Conservation (phyloP, 2,113 vertebrate species). For the Oceanites oceanicus region DNA sequence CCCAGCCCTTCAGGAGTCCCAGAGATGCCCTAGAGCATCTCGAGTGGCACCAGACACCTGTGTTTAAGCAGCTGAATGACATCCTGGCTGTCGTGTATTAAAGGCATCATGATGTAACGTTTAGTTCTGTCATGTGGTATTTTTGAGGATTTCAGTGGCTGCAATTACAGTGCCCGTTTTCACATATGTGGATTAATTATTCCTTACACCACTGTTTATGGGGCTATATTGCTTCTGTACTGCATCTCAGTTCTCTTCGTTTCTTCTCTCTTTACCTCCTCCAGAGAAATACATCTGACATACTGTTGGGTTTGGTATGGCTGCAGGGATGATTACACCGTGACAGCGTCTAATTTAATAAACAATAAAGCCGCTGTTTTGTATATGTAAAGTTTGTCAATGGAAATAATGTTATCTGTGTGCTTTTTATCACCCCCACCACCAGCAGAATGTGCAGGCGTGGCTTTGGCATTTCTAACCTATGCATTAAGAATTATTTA, state of each 20-base stretch:
- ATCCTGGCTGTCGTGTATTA: not conserved
- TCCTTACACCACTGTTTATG: not conserved
- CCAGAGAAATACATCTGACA: not conserved
- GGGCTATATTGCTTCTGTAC: not conserved
- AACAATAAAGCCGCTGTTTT: slow-evolving; percentile 58
- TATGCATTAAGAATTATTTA: slow-evolving; percentile 4
- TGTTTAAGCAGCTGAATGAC: not conserved
- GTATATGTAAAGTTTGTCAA: slow-evolving; percentile 55
- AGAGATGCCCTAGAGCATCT: not conserved
- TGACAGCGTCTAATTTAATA: slow-evolving; percentile 42
- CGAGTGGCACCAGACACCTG: not conserved
- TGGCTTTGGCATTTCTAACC: slow-evolving; percentile 3
- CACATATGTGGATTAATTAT: not conserved
- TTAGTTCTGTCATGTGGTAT: not conserved
- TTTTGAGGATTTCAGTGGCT: not conserved
- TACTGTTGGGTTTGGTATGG: not conserved
- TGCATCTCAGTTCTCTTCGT: not conserved
- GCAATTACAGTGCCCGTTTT: not conserved
- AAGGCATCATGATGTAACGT: not conserved
- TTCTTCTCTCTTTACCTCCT: not conserved
- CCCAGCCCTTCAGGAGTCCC: not conserved
- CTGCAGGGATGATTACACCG: slow-evolving; percentile 52
- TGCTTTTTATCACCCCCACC: slow-evolving; percentile 28
- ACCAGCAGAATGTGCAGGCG: slow-evolving; percentile 9
- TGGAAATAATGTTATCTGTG: slow-evolving; percentile 61